Conservation (phyloP, 2,113 vertebrate species). For the Origma solitaria region DNA sequence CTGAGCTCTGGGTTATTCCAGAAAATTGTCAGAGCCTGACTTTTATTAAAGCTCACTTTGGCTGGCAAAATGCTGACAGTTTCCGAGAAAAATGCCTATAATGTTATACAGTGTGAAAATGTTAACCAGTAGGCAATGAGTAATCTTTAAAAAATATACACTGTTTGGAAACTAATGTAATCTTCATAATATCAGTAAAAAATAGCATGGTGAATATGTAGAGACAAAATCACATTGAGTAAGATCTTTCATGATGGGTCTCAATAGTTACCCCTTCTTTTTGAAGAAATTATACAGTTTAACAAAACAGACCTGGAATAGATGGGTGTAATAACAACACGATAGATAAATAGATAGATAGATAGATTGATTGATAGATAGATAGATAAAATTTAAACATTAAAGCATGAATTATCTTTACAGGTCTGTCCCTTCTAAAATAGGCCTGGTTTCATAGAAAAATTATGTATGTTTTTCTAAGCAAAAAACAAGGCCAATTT, state of each 20-base stretch:
- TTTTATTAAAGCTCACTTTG: conserved; percentile 52
- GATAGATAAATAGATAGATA: too few species aligned
- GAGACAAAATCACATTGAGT: neutral
- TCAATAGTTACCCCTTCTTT: rapidly evolving
- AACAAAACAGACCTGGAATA: neutral
- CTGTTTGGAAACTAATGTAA: conserved; percentile 40
- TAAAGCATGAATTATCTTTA: neutral
- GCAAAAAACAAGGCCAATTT: conserved; percentile 23
- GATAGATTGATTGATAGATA: too few species aligned
- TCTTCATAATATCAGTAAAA: conserved; percentile 29
- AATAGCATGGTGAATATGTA: neutral
- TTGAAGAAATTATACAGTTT: neutral
- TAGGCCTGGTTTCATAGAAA: neutral
- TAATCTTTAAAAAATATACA: conserved; percentile 17
- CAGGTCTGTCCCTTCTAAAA: neutral
- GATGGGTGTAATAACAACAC: neutral
- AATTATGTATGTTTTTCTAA: conserved; percentile 11
- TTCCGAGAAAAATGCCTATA: conserved; percentile 26
- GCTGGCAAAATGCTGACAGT: conserved; percentile 51
- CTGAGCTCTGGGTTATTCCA: conserved; percentile 39
- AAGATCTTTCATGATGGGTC: neutral
- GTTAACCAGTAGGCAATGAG: conserved; percentile 33
- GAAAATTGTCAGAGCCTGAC: conserved; percentile 57
- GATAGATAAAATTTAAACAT: neutral
- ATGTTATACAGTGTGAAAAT: conserved; percentile 46